Conservation (phyloP, 2,888 invertebrate genomes). For the Cephus spinipes region DNA sequence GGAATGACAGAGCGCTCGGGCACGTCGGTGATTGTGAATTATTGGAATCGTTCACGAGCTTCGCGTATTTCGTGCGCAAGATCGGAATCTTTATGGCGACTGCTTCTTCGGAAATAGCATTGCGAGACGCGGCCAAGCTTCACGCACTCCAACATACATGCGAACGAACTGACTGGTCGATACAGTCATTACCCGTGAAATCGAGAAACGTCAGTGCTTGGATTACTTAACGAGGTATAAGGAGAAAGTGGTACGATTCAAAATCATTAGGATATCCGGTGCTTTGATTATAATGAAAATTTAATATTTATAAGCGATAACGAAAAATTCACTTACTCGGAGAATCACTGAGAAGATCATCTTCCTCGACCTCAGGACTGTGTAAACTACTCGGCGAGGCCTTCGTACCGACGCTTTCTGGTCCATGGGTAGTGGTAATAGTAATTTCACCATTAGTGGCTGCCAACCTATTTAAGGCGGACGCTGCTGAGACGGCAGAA, state of each 20-base stretch:
- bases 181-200: background rate
- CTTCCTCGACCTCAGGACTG: constrained; percentile 62
- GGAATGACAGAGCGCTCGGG: constrained; percentile 34
- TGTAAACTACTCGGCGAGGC: constrained; percentile 65
- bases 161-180: background rate
- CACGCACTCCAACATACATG: background rate
- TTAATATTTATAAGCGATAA: background rate
- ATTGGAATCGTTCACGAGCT: constrained; percentile 23
- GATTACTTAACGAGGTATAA: background rate
- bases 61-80: background rate
- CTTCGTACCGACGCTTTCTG: constrained; percentile 63
- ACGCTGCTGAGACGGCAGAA: constrained; percentile 69
- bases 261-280: background rate
- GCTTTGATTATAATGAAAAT: background rate
- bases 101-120: background rate
- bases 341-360: constrained; percentile 83
- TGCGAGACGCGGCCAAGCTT: background rate
- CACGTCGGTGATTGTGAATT: constrained; percentile 45
- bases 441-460: constrained; percentile 86
- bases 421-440: constrained; percentile 81
- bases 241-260: background rate
- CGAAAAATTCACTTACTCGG: constrained; percentile 76
- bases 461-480: constrained; percentile 78
- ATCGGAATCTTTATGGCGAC: constrained; percentile 1
- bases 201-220: background rate